Percentiles rank a stretch among this genome's conserved stretches.
phyloP scores from a whole-genome alignment of 2,113 vertebrate species.

The Dinomys branickii region DNA sequence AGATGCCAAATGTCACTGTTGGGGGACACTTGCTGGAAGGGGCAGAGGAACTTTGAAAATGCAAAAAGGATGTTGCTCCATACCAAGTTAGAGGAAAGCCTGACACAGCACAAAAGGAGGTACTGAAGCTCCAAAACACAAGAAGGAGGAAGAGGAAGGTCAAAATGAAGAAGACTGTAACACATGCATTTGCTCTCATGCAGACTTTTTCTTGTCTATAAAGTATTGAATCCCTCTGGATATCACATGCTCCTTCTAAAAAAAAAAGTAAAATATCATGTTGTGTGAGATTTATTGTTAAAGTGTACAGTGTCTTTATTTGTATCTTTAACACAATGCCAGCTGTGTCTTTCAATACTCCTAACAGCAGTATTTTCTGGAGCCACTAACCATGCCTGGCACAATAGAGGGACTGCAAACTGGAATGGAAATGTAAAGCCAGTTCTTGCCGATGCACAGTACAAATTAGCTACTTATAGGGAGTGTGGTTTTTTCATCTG shows the following conservation, averaged over 20 bases:
- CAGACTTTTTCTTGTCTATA: background rate
- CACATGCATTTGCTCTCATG: background rate
- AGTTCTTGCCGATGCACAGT: conserved; percentile 69
- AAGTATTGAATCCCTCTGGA: background rate
- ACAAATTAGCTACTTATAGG: background rate
- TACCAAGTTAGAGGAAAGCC: background rate
- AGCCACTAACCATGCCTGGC: conserved; percentile 73
- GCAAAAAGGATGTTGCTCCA: conserved; percentile 70
- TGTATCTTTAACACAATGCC: background rate
- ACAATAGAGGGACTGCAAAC: conserved; percentile 90
- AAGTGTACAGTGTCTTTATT: conserved; percentile 91
- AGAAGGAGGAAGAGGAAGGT: no score
- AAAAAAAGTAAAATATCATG: conserved; percentile 87
- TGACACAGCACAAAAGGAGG: background rate
- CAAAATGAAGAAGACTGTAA: background rate
- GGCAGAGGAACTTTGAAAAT: background rate
- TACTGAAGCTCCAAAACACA: background rate
- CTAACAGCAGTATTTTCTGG: background rate
- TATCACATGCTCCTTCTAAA: background rate
- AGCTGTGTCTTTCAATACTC: conserved; percentile 25
- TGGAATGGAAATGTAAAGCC: conserved; percentile 88
- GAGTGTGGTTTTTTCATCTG: background rate
- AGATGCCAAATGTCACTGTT: background rate
- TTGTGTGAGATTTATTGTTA: conserved; percentile 94
- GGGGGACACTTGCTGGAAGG: background rate